Percentiles rank a stretch among this genome's conserved stretches.
These are phyloP conservation scores for Scaptomyza parva DNA, from an alignment of 2,888 invertebrate species.

Conservation along the genomic window DNA sequence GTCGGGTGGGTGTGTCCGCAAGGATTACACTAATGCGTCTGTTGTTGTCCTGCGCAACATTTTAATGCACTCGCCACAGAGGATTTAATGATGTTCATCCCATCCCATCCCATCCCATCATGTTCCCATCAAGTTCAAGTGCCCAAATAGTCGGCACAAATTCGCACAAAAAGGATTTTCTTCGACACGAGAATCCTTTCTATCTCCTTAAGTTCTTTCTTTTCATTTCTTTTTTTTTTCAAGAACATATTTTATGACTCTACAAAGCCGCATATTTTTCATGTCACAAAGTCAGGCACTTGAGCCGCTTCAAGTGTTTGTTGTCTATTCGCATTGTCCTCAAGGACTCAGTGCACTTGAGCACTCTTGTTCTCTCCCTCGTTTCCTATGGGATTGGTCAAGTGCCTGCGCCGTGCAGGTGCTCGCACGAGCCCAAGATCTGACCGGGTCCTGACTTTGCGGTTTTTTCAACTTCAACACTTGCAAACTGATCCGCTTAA, in stretches of 20 bases:
- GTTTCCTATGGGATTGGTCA: slow-evolving; percentile 34
- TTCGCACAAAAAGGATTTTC: slow-evolving; percentile 80
- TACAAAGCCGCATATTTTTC: slow-evolving; percentile 45
- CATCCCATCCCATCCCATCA: too few relatives aligned
- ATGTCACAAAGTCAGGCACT: slow-evolving; percentile 71
- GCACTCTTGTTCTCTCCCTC: slow-evolving; percentile 11
- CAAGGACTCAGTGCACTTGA: slow-evolving; percentile 43
- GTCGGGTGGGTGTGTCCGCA: slow-evolving; percentile 66
- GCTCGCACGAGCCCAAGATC: slow-evolving; percentile 53
- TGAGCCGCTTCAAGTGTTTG: slow-evolving; percentile 73
- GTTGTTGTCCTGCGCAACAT: slow-evolving; percentile 66
- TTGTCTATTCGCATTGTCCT: slow-evolving; percentile 56
- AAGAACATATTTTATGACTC: slow-evolving; percentile 68
- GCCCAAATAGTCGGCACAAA: slow-evolving; percentile 59
- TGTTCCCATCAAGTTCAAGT: slow-evolving; percentile 77
- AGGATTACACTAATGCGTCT: slow-evolving; percentile 77
- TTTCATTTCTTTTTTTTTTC: slow-evolving; percentile 20
- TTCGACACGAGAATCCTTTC: slow-evolving; percentile 68
- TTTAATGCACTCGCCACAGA: slow-evolving; percentile 66
- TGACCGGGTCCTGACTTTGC: slow-evolving; percentile 47
- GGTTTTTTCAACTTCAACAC: slow-evolving; percentile 35
- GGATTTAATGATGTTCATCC: slow-evolving; percentile 80
- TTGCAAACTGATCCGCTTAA: slow-evolving; percentile 31
- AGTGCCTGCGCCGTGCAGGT: slow-evolving; percentile 59
- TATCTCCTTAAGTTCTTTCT: slow-evolving; percentile 1